Conservation (phyloP, 2,888 invertebrate genomes). For the Mechanitis messenoides region DNA sequence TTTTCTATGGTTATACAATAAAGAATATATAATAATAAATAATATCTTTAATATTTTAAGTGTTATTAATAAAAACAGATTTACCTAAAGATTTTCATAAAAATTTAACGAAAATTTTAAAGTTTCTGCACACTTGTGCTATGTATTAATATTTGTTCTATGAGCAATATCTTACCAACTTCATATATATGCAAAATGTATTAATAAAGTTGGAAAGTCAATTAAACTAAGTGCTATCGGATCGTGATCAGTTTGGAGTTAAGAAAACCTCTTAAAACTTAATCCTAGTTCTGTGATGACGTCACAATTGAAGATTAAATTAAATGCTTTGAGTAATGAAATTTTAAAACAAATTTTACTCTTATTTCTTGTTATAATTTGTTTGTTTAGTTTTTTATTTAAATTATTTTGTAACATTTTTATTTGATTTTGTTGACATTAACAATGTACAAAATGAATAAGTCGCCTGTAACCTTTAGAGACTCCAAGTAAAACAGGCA, state of each 20-base stretch:
- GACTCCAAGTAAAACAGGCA: conserved; percentile 57
- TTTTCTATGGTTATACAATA: no score
- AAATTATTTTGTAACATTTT: background rate
- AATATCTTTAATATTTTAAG: no score
- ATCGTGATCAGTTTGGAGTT: conserved; percentile 20
- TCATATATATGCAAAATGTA: conserved; percentile 9
- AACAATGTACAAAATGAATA: conserved; percentile 26
- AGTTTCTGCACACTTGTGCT: background rate
- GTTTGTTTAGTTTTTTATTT: conserved; percentile 5
- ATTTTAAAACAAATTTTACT: background rate
- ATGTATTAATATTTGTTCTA: background rate
- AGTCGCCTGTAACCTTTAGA: conserved; percentile 40
- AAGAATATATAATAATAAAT: no score
- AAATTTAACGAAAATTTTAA: background rate
- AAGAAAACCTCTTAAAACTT: conserved; percentile 28
- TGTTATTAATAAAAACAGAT: background rate
- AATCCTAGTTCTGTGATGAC: conserved; percentile 22
- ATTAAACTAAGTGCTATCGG: conserved; percentile 12
- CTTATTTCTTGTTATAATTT: background rate
- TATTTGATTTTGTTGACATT: background rate
- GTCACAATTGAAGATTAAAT: conserved; percentile 22
- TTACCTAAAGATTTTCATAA: background rate
- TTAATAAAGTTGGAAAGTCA: conserved; percentile 15
- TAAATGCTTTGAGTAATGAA: conserved; percentile 10
- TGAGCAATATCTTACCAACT: background rate